Evolutionary conservation across 2,888 invertebrate genomes (phyloP).

Genomic region (Drepana falcataria): DNA sequence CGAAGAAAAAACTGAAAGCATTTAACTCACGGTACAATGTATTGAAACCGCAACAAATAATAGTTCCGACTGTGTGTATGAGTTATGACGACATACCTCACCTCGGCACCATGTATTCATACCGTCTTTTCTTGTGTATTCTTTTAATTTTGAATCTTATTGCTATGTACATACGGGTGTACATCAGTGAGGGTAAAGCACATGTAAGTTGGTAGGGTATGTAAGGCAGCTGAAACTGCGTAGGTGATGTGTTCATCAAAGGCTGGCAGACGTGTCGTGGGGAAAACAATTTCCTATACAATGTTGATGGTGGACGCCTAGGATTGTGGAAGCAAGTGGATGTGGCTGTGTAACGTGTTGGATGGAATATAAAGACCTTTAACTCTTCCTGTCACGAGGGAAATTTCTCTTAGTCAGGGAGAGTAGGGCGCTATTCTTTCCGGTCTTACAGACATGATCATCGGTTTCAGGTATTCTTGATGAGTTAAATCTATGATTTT

Average conservation of each 20-base stretch:
- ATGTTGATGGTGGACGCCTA: conserved; percentile 36
- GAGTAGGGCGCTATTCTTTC: no score
- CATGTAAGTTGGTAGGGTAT: conserved; percentile 25
- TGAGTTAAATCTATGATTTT: no score
- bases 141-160: conserved; percentile 17
- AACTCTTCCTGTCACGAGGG: no score
- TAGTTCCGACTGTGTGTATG: conserved; percentile 66
- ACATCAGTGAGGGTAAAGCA: conserved; percentile 4
- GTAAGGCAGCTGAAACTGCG: conserved; percentile 60
- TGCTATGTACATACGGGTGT: conserved; percentile 3
- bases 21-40: conserved; percentile 64
- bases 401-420: no score
- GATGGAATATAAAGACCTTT: no score
- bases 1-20: conserved; percentile 53
- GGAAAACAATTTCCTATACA: conserved; percentile 70
- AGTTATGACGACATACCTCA: conserved; percentile 68
- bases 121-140: neutral
- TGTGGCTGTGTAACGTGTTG: no score
- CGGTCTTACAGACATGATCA: no score
- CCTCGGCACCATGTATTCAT: conserved; percentile 21
- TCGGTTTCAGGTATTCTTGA: no score
- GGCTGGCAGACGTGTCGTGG: conserved; percentile 56
- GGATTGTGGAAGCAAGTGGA: no score
- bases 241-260: conserved; percentile 71
- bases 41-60: conserved; percentile 69